Base-by-base conservation (phyloP, 2,797 vertebrate genomes). In the Sebastes oblongus region DNA sequence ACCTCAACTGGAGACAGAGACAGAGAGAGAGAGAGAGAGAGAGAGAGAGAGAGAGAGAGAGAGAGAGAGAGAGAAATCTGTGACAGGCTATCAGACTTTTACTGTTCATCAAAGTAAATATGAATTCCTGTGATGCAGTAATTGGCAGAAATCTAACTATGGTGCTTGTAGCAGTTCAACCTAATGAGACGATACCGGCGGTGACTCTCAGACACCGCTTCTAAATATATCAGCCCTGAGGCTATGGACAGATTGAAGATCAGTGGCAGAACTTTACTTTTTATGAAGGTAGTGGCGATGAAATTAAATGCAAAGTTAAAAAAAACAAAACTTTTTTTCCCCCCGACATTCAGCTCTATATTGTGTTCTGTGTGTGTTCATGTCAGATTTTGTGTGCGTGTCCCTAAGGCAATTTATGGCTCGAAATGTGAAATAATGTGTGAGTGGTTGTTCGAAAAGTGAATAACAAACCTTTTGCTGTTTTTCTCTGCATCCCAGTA, bases 321-420 rank as follows among this genome's bases (percentile, higher is more conserved):
- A 46, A 18, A 16, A 42, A 46, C 0, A 14, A 0, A 16, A 14
- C 1, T 0, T 42, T 42, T 42, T 42, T 42, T 6, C 1, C 9
- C 32, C 9, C 8, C 16, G 3, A 42, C 20, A 18, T 42, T 24
- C 30, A 6, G 5, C 16, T 36, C 56, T n/a, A 58, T 34, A 16
- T 30, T 65, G n/a, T 12, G 16, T 30, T 22, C 25, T 24, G 18
- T 22, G n/a, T 56, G n/a, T 36, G 8, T 22, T 27, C 3, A 16
- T 9, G 13, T 30, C 11, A 16, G 8, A 22, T 34, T n/a, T 10
- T 22, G 0, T 42, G 11, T 42, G 50, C 52, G 11, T 32, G 25
- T n/a, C 68, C 34, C 18, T 6, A 3, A 36, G 18, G 24, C 18
- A 1, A 29, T 42, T 42, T 2, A 29, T 36, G 72, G 60, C 60